These are phyloP conservation scores for Dicranocentrus wangi DNA, from an alignment of 2,888 invertebrate species.

Conservation along the genomic window DNA sequence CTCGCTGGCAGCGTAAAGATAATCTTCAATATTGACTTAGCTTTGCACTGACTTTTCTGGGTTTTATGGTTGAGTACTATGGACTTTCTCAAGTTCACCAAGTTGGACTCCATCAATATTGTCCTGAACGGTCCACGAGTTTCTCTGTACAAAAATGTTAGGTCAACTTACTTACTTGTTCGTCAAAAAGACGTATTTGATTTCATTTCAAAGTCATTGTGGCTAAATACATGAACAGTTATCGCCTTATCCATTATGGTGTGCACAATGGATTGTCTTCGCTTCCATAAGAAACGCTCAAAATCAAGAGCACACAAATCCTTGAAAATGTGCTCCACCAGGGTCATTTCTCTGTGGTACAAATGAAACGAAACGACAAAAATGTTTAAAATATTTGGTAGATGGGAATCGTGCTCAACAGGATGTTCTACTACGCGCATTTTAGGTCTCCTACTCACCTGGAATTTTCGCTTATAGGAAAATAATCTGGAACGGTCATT, in stretches of 20 bases:
- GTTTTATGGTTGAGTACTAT: background rate
- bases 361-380: too few relatives aligned
- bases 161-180: background rate
- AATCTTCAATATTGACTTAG: too few relatives aligned
- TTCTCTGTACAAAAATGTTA: slow-evolving; percentile 30
- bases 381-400: too few relatives aligned
- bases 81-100: background rate
- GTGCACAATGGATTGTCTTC: slow-evolving; percentile 56
- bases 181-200: background rate
- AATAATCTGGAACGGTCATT: slow-evolving; percentile 66
- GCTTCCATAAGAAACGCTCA: slow-evolving; percentile 68
- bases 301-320: slow-evolving; percentile 67
- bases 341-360: slow-evolving; percentile 46
- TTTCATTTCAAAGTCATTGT: background rate
- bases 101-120: slow-evolving; percentile 19
- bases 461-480: slow-evolving; percentile 59
- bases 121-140: slow-evolving; percentile 57
- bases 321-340: slow-evolving; percentile 65
- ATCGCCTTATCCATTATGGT: slow-evolving; percentile 65
- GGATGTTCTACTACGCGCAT: too few relatives aligned
- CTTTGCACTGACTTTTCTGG: background rate
- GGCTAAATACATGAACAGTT: slow-evolving; percentile 50
- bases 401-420: too few relatives aligned
- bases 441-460: too few relatives aligned
- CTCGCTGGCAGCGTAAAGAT: too few relatives aligned